Evolutionary conservation across 2,113 vertebrate genomes (phyloP).

Genomic region (Hymenochirus boettgeri): DNA sequence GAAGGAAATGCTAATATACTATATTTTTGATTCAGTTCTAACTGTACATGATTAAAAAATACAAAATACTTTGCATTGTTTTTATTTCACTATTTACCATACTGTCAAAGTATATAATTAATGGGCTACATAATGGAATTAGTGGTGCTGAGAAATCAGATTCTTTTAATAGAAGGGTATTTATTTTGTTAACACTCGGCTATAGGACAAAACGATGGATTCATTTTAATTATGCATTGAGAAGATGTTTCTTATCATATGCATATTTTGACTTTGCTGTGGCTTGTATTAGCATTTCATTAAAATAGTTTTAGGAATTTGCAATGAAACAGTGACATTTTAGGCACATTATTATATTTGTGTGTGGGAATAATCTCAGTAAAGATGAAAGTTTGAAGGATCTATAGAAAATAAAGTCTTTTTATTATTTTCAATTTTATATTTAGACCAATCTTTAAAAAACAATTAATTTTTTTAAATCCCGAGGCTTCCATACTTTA

Average conservation of each 20-base stretch:
- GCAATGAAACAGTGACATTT: neutral
- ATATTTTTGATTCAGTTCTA: neutral
- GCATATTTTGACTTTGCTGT: slow-evolving; percentile 17
- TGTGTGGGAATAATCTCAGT: too few relatives aligned
- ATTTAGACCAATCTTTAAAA: too few relatives aligned
- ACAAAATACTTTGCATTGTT: slow-evolving; percentile 36
- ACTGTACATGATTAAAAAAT: slow-evolving; percentile 29
- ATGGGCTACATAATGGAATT: slow-evolving; percentile 15
- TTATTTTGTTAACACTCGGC: slow-evolving; percentile 24
- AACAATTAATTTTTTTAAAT: too few relatives aligned
- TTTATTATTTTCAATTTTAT: too few relatives aligned
- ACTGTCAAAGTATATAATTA: slow-evolving; percentile 33
- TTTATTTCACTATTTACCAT: slow-evolving; percentile 25
- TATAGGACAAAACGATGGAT: slow-evolving; percentile 19
- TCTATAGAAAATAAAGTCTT: too few relatives aligned
- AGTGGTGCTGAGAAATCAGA: slow-evolving; percentile 16
- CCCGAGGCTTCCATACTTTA: too few relatives aligned
- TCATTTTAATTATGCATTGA: slow-evolving; percentile 22
- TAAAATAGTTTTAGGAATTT: slow-evolving; percentile 8
- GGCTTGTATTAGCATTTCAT: slow-evolving; percentile 22
- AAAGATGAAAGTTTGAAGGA: too few relatives aligned
- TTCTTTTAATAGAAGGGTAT: slow-evolving; percentile 33
- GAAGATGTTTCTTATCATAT: slow-evolving; percentile 31
- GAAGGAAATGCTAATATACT: slow-evolving; percentile 12
- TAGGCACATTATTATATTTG: too few relatives aligned